Conservation (phyloP, 1,140 invertebrate species). For the Caenorhabditis brenneri region DNA sequence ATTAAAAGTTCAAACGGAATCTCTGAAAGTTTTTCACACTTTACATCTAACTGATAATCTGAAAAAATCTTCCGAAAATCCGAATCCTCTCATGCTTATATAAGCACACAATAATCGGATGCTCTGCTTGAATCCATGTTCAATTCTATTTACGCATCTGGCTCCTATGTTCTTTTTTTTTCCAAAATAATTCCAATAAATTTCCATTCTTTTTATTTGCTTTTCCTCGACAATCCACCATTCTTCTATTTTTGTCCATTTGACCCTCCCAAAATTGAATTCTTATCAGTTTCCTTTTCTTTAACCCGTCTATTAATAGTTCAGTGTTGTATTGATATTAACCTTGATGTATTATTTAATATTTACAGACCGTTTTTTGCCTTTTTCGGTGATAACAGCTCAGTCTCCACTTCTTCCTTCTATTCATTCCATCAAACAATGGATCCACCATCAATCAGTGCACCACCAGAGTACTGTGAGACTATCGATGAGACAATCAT, state of each 20-base stretch:
- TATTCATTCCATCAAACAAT: not conserved
- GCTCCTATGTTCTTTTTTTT: not conserved
- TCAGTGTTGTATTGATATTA: conserved; percentile 21
- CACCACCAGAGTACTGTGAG: conserved; percentile 25
- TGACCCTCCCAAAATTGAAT: not conserved
- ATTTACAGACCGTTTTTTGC: conserved; percentile 18
- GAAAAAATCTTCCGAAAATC: no score
- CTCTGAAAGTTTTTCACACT: no score
- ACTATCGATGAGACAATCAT: conserved; percentile 20
- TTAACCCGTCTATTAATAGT: not conserved
- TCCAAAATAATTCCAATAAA: not conserved
- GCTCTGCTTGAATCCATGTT: no score
- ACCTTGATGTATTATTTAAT: not conserved
- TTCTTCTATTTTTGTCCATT: conserved; percentile 5
- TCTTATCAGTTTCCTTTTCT: not conserved
- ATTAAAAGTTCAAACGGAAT: no score
- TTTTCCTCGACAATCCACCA: not conserved
- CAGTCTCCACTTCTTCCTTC: not conserved
- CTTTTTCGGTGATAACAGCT: not conserved
- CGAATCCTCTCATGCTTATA: no score
- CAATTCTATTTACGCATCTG: not conserved
- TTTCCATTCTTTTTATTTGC: not conserved
- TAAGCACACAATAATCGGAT: no score
- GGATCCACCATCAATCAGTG: not conserved
- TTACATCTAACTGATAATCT: no score